Evolutionary conservation across 2,888 invertebrate species (phyloP), one percentile per base, ranked within the genome.

Genomic region (Noctua janthina): DNA sequence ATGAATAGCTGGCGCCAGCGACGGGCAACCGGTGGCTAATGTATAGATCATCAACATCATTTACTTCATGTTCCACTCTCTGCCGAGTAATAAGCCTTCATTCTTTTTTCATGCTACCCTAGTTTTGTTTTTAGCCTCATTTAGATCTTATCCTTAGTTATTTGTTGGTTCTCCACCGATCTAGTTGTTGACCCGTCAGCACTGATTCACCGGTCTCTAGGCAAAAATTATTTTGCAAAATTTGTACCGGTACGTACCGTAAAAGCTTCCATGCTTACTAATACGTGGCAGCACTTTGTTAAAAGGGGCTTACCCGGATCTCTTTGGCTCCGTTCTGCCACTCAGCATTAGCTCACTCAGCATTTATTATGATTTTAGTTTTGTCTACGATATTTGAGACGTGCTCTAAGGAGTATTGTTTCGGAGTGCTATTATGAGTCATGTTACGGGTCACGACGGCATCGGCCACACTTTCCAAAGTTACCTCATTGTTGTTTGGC

Each of bases 381-480:
- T 74, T 43, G 72, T 83, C 79, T 87, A 74, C 56, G n/a, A 35
- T 39, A 64, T 76, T 66, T 51, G 86, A 77, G 62, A 49, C 70
- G 72, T 62, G 51, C 54, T 76, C 69, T 70, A 66, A 67, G 62
- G 56, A 75, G 72, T 87, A 79, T 79, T 84, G 84, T 87, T 79
- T 79, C 13, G 86, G 23, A 76, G 70, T 71, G 29, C 46, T 83
- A 62, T 56, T 54, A 46, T 79, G 75, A 84, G 74, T 86, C 81
- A 80, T 66, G 75, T 73, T 78, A 66, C 79, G 80, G 85, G 76
- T 88, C 83, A 77, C 77, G 83, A 78, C 84, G 81, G 49, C 71
- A 83, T 87, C 89, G 85, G 90, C 79, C 87, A 91, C 91, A 91
- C 92, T 93, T 92, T 92, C 91, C 81, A 90, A 88, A 88, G 86